A percentile compares a stretch with the other conserved stretches of the same genome.
These are phyloP conservation scores for Geophilus truncorum DNA, from an alignment of 2,888 invertebrate genomes.

Conservation along the genomic window DNA sequence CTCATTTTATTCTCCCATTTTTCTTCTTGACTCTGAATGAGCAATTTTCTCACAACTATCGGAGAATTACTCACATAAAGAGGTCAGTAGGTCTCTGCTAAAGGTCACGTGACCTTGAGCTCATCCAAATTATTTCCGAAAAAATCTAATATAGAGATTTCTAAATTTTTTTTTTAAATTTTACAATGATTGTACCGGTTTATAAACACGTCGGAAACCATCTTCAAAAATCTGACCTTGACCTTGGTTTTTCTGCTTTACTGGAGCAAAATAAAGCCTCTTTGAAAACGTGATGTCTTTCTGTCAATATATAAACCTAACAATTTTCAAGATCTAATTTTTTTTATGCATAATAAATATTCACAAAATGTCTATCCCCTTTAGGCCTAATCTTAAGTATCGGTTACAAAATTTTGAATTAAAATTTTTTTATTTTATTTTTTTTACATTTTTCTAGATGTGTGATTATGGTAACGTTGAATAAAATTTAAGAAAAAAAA, in stretches of 20 bases:
- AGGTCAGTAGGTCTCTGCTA: not conserved
- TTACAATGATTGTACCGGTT: not conserved
- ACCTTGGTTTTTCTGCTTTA: not conserved
- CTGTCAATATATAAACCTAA: not conserved
- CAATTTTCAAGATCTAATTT: not conserved
- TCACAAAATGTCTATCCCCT: no score
- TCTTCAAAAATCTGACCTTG: not conserved
- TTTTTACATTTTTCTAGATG: no score
- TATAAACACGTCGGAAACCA: not conserved
- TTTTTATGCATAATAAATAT: no score
- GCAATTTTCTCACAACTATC: not conserved
- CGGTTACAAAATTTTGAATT: not conserved
- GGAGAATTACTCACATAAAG: not conserved
- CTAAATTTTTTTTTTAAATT: no score
- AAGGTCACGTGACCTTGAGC: not conserved
- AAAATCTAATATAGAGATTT: no score
- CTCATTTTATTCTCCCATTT: no score
- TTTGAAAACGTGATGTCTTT: not conserved
- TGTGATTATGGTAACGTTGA: no score
- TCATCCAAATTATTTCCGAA: no score
- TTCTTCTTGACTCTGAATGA: not conserved
- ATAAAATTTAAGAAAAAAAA: no score
- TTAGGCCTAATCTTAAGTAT: no score
- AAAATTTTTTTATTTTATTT: not conserved
- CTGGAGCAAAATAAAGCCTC: not conserved